phyloP scores from a whole-genome alignment of 2,888 invertebrate species.

The Rhabditoides inermis region DNA sequence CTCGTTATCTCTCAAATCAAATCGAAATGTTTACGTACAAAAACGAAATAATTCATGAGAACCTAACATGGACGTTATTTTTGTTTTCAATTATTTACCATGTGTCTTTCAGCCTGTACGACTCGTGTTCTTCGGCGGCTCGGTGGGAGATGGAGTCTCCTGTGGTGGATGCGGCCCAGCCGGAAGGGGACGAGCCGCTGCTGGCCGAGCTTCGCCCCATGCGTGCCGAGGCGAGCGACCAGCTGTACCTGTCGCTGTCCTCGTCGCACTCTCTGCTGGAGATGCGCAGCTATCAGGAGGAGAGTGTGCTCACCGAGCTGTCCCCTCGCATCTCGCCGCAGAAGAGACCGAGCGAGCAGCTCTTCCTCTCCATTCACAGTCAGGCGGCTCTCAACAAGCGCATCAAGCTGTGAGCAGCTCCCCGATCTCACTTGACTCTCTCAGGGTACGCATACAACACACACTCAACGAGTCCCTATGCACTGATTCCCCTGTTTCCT shows the following conservation, averaged over 20 bases:
- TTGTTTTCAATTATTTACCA: neutral
- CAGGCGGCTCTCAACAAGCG: too few relatives aligned
- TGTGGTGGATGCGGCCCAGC: too few relatives aligned
- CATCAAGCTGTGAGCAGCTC: too few relatives aligned
- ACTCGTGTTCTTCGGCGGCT: conserved; percentile 1
- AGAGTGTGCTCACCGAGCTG: neutral
- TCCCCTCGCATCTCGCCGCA: too few relatives aligned
- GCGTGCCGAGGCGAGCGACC: conserved; percentile 6
- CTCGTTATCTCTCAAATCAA: too few relatives aligned
- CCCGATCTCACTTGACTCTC: too few relatives aligned
- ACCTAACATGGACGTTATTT: neutral
- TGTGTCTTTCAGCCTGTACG: conserved; percentile 7
- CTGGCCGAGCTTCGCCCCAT: conserved; percentile 6
- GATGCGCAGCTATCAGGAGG: conserved; percentile 10
- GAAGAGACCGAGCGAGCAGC: too few relatives aligned
- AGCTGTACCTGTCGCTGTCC: conserved; percentile 11
- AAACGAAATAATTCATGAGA: too few relatives aligned
- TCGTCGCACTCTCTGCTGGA: conserved; percentile 6
- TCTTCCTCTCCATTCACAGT: conserved; percentile 11
- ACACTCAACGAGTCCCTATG: neutral
- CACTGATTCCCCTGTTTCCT: neutral
- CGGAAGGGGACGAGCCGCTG: too few relatives aligned
- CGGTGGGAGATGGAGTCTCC: conserved; percentile 1
- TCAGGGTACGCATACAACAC: too few relatives aligned
- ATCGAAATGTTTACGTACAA: too few relatives aligned